Evolutionary conservation across 2,888 invertebrate species (phyloP), one percentile per base, ranked within the genome.

Genomic region (Dolomedes plantarius): DNA sequence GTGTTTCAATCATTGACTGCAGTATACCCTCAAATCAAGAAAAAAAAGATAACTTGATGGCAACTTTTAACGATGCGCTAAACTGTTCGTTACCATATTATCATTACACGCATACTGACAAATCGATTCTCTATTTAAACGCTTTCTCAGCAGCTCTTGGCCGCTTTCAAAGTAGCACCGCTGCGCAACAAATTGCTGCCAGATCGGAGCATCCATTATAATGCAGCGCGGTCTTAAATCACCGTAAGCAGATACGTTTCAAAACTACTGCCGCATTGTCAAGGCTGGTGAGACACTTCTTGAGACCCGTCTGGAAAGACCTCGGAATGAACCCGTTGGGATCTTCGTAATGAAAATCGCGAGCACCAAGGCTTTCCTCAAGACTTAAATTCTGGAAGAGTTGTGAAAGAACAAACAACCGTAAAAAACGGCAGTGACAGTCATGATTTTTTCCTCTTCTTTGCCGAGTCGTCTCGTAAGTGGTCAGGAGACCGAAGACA

Each of bases 351-450:
- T 56, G 64, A 76, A 76, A 39, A 76, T 46, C 36, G 76, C 29
- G 79, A 79, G 27, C 62, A 36, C n/a, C 65, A 23, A 29, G 64
- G 64, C 56, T 32, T 69, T 39, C 62, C 50, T 28, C 50, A 36
- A 68, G 29, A 81, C 81, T 68, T 73, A 68, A 74, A 69, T 36
- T 71, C 50, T 68, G 23, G 27, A 39, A 28, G 39, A 31, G 27
- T 71, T 67, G 31, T 28, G 56, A 71, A 56, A 64, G 69, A 82
- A 82, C 82, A 82, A 82, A 69, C 75, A 64, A 71, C 82, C 71
- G 75, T 82, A 82, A 82, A 82, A 82, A 82, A 82, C 27, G 32
- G 75, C n/a, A 69, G 69, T 82, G 82, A 76, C 82, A 82, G 75
- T 82, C 75, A 69, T 82, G 62, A 56, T 39, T 64, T 68, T 77